Conservation (phyloP, 2,113 vertebrate genomes). For the Dendropsophus ebraccatus region DNA sequence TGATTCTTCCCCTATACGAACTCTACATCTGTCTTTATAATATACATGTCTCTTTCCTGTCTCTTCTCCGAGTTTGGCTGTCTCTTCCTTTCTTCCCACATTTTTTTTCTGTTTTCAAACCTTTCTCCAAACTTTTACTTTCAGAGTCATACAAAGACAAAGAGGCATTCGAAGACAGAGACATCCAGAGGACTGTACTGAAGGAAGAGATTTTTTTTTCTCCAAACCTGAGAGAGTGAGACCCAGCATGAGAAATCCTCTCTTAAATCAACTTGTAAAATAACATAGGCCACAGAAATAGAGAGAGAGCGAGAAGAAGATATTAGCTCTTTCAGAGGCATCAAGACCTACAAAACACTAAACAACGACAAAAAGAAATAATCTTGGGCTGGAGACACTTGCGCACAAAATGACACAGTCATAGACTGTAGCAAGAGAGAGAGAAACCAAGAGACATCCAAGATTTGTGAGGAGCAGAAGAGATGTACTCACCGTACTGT, state of each 20-base stretch:
- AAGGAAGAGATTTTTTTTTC: background rate
- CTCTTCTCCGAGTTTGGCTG: conserved; percentile 1
- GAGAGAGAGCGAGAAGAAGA: background rate
- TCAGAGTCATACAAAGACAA: conserved; percentile 38
- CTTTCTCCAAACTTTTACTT: conserved; percentile 38
- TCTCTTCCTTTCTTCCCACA: background rate
- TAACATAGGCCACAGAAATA: background rate
- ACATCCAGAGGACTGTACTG: background rate
- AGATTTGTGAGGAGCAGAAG: conserved; percentile 17
- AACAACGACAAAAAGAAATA: background rate
- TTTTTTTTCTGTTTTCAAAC: conserved; percentile 29
- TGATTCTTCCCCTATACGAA: background rate
- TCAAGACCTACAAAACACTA: background rate
- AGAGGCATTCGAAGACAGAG: conserved; percentile 17
- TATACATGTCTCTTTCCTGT: conserved; percentile 18
- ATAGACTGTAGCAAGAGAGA: conserved; percentile 1
- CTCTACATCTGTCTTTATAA: background rate
- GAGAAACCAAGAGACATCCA: conserved; percentile 1
- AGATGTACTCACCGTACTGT: conserved; percentile 55
- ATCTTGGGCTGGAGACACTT: background rate
- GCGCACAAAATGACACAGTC: conserved; percentile 31
- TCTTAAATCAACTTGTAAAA: background rate
- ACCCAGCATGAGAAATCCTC: background rate
- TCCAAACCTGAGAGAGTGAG: background rate
- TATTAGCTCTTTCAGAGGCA: background rate